Conservation (phyloP, 2,797 vertebrate genomes). For the Myripristis jacobus region DNA sequence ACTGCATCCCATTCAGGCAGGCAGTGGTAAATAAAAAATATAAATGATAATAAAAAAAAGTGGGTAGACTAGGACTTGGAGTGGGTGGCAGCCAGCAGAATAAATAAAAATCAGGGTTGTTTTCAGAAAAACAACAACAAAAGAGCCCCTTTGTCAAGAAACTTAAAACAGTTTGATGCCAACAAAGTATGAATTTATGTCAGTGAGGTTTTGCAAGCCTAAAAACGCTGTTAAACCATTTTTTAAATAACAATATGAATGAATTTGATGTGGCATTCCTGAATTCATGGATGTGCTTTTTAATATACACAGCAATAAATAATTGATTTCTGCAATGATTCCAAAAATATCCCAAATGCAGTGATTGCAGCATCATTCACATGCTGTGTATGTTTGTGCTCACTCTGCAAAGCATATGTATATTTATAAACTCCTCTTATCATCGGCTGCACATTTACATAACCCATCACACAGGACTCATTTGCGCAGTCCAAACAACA, state of each 20-base stretch:
- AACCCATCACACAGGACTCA: slow-evolving; percentile 18
- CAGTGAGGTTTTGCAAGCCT: no score
- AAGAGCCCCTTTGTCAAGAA: no score
- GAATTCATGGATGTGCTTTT: background rate
- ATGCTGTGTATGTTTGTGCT: background rate
- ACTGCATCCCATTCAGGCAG: background rate
- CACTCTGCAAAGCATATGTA: background rate
- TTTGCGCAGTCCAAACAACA: slow-evolving; percentile 40
- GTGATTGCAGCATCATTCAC: background rate
- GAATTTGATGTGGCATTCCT: background rate
- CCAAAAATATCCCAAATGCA: background rate
- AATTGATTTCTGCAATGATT: background rate
- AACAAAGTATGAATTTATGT: no score
- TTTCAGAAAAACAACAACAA: no score
- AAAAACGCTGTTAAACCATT: no score
- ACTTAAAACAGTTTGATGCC: no score
- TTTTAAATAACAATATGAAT: no score
- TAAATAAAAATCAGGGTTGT: no score
- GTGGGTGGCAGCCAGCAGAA: background rate
- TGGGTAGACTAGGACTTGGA: background rate
- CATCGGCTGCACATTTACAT: slow-evolving; percentile 1
- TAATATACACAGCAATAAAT: background rate
- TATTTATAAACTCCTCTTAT: slow-evolving; percentile 8
- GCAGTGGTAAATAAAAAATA: background rate
- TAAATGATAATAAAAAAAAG: background rate